These are phyloP conservation scores for Sarcophaga rosellei DNA, from an alignment of 2,888 invertebrate species.

Conservation along the genomic window DNA sequence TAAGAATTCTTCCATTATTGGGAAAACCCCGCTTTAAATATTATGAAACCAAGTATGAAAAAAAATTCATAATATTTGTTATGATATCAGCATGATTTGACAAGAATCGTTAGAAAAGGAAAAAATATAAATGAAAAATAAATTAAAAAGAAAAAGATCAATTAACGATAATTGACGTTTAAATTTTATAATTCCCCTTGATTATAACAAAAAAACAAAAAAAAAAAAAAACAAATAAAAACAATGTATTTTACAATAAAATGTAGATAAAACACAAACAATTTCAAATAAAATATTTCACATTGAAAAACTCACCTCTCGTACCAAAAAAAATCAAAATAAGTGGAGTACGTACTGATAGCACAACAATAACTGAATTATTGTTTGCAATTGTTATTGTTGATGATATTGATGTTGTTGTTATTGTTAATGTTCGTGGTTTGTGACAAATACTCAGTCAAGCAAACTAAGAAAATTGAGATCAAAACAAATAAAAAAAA, in stretches of 20 bases:
- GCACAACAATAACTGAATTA: conserved; percentile 14
- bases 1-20: background rate
- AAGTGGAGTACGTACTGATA: conserved; percentile 7
- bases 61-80: conserved; percentile 5
- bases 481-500: conserved; percentile 15
- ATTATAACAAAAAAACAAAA: background rate
- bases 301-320: conserved; percentile 46
- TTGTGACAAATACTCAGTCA: conserved; percentile 52
- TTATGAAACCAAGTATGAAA: background rate
- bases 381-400: conserved; percentile 5
- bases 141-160: background rate
- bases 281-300: background rate
- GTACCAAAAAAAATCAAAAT: background rate
- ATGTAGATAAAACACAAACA: conserved; percentile 12
- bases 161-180: conserved; percentile 41
- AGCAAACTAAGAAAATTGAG: conserved; percentile 43
- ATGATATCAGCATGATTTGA: conserved; percentile 34
- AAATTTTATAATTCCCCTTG: background rate
- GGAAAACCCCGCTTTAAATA: background rate
- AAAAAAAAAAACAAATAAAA: background rate
- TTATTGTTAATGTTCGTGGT: conserved; percentile 14
- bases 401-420: conserved; percentile 9
- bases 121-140: conserved; percentile 3
- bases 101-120: background rate
- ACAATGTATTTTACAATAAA: background rate